Conservation (phyloP, 2,797 vertebrate genomes). For the Morelia viridis region DNA sequence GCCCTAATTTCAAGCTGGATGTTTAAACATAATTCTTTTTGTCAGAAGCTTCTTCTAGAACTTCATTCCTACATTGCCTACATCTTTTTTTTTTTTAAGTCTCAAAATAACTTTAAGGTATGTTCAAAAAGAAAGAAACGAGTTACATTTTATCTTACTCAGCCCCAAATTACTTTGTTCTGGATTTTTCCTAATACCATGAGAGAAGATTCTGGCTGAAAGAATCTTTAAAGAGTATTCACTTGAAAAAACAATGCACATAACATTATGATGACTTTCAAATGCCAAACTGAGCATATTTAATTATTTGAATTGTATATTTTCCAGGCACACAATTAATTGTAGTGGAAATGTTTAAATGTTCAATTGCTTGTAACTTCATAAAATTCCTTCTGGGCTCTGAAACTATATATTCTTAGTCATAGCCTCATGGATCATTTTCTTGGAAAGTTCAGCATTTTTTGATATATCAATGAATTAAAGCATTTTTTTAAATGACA, state of each 20-base stretch:
- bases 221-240: conserved; percentile 30
- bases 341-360: conserved; percentile 64
- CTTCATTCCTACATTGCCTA: not conserved
- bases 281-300: conserved; percentile 51
- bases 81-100: not conserved
- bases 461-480: conserved; percentile 34
- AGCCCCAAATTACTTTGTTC: conserved; percentile 20
- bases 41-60: not conserved
- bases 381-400: conserved; percentile 64
- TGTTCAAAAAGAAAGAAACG: not conserved
- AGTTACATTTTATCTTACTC: conserved; percentile 7
- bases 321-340: conserved; percentile 64
- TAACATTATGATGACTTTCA: conserved; percentile 55
- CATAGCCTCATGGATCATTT: conserved; percentile 58
- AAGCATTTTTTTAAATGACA: conserved; percentile 20
- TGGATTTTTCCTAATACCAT: conserved; percentile 20
- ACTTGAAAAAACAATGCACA: conserved; percentile 32
- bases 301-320: conserved; percentile 62
- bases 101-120: not conserved
- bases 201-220: not conserved
- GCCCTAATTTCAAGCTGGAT: too few relatives aligned
- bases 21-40: too few relatives aligned
- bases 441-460: conserved; percentile 61
- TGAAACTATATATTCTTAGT: conserved; percentile 61
- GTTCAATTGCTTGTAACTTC: conserved; percentile 69